Evolutionary conservation across 2,797 vertebrate species (phyloP).

Genomic region (Toxotes lorentzi): DNA sequence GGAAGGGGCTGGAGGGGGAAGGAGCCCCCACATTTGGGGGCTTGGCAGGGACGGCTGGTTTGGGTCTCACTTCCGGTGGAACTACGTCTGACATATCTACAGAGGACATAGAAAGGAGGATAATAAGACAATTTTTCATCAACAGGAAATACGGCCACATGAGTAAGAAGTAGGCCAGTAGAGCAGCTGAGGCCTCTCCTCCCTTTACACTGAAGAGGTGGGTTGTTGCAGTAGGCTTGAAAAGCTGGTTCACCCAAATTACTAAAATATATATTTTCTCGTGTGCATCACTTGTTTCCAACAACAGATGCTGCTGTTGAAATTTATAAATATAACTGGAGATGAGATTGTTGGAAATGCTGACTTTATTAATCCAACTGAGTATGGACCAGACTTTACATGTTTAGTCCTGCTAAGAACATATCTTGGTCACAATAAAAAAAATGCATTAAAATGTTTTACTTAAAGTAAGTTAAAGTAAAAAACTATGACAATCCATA

Average conservation of each 20-base stretch:
- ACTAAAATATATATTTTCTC: neutral
- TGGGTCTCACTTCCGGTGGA: slow-evolving; percentile 93
- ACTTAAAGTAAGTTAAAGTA: too few relatives aligned
- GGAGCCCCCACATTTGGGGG: slow-evolving; percentile 86
- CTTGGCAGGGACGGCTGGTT: slow-evolving; percentile 94
- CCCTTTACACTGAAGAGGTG: slow-evolving; percentile 21
- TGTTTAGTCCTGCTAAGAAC: too few relatives aligned
- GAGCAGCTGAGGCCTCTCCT: slow-evolving; percentile 29
- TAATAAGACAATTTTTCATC: neutral
- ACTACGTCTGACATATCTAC: slow-evolving; percentile 96
- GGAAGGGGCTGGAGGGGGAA: slow-evolving; percentile 78
- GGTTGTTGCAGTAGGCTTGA: neutral
- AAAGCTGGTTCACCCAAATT: neutral
- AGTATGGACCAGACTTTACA: too few relatives aligned
- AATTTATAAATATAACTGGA: neutral
- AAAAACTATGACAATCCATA: too few relatives aligned
- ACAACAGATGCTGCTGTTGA: neutral
- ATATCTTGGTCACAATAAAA: too few relatives aligned
- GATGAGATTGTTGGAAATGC: neutral
- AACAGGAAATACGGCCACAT: slow-evolving; percentile 1
- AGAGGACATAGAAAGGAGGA: slow-evolving; percentile 35
- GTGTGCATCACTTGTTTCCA: neutral
- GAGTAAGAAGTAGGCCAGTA: slow-evolving; percentile 55
- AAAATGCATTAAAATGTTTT: too few relatives aligned
- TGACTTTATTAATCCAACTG: too few relatives aligned